phyloP scores from a whole-genome alignment of 1,140 invertebrate genomes.

The Laupala kohalensis region DNA sequence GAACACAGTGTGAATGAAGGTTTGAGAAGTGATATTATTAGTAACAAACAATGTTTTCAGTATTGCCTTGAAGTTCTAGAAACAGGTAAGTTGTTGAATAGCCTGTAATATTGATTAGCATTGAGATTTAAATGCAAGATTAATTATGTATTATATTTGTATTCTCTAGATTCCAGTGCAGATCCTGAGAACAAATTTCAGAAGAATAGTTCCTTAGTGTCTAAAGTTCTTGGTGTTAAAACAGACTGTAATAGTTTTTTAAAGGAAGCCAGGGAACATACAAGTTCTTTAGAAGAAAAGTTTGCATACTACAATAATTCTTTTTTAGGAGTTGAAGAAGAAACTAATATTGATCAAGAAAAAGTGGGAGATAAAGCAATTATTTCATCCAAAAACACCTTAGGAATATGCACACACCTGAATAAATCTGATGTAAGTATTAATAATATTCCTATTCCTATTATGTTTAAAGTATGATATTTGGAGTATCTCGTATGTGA shows the following conservation, averaged over 20 bases:
- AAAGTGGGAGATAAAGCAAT: neutral
- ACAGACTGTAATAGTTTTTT: neutral
- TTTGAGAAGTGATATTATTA: too few species aligned
- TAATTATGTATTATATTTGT: neutral
- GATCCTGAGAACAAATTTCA: neutral
- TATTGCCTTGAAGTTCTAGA: too few species aligned
- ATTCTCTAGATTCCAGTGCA: neutral
- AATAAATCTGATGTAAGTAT: neutral
- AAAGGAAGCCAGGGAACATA: neutral
- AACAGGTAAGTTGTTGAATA: too few species aligned
- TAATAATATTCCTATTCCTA: neutral
- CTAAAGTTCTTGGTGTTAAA: neutral
- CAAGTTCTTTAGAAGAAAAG: neutral
- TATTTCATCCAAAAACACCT: neutral
- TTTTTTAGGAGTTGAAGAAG: neutral
- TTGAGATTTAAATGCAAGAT: neutral
- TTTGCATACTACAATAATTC: neutral
- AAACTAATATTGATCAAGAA: neutral
- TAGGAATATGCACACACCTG: neutral
- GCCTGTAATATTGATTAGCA: neutral
- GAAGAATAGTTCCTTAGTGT: neutral
- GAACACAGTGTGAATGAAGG: too few species aligned
- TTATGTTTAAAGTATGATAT: too few species aligned
- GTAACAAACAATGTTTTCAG: too few species aligned
- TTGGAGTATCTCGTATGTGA: too few species aligned